Percentiles rank a stretch among this genome's conserved stretches.
phyloP scores from a whole-genome alignment of 2,113 vertebrate genomes.

The Microtus pennsylvanicus region DNA sequence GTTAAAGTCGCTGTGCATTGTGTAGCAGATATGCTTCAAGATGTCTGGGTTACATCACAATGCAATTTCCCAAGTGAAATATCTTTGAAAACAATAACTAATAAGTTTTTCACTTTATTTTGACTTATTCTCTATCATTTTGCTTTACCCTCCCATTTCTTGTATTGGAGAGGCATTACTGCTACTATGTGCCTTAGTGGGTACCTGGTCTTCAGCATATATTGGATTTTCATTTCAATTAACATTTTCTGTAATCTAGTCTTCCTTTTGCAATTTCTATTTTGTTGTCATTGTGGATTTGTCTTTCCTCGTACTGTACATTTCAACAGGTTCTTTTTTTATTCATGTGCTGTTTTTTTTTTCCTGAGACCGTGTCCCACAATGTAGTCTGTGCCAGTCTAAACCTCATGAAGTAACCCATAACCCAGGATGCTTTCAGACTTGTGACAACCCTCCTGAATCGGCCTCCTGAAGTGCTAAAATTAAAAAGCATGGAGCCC shows the following conservation, averaged over 20 bases:
- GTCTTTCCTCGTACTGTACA: not conserved
- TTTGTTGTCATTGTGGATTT: not conserved
- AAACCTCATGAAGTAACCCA: not conserved
- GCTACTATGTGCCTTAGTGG: not conserved
- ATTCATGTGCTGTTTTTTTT: not conserved
- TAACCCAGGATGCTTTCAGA: not conserved
- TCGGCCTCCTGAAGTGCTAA: not conserved
- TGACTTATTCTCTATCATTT: not conserved
- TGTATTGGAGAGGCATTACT: not conserved
- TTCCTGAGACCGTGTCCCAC: fast-evolving
- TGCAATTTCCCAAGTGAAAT: not conserved
- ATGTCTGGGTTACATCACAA: not conserved
- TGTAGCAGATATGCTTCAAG: not conserved
- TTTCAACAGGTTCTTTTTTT: not conserved
- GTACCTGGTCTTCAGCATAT: fast-evolving
- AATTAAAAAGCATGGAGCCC: not conserved
- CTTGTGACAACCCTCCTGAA: not conserved
- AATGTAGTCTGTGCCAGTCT: not conserved
- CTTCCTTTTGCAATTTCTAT: not conserved
- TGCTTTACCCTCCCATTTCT: too few species aligned
- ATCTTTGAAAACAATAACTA: not conserved
- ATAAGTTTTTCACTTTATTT: not conserved
- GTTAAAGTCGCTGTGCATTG: not conserved
- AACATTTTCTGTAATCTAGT: not conserved
- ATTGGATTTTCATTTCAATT: not conserved